A percentile compares a stretch with the other conserved stretches of the same genome.
Evolutionary conservation across 2,888 invertebrate species (phyloP).

Genomic region (Ceratothoa steindachneri): DNA sequence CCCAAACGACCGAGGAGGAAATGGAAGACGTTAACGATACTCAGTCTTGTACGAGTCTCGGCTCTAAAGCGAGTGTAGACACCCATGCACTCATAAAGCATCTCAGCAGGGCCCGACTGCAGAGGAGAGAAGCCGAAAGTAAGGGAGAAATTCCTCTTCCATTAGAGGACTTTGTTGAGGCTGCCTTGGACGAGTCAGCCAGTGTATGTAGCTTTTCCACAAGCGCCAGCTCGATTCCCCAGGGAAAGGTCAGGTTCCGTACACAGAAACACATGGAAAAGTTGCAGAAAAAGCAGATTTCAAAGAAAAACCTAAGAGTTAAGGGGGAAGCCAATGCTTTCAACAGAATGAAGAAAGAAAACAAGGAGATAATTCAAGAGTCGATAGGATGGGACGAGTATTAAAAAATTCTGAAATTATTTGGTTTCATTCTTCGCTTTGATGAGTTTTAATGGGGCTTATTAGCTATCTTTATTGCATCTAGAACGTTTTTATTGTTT

Average conservation of each 20-base stretch:
- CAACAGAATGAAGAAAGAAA: constrained; percentile 26
- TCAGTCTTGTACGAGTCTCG: neutral
- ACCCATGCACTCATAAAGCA: constrained; percentile 33
- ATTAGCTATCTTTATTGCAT: no score
- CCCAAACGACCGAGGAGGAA: constrained; percentile 21
- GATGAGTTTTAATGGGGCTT: no score
- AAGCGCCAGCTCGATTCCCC: constrained; percentile 28
- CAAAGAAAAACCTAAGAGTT: constrained; percentile 42
- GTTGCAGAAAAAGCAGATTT: constrained; percentile 31
- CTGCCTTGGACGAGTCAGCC: constrained; percentile 24
- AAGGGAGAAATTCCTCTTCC: constrained; percentile 30
- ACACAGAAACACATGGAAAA: constrained; percentile 21
- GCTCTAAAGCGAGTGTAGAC: neutral
- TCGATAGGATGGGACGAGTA: constrained; percentile 33
- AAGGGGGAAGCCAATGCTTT: constrained; percentile 46
- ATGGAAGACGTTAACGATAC: constrained; percentile 26
- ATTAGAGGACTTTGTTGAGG: constrained; percentile 31
- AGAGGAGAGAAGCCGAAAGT: constrained; percentile 28
- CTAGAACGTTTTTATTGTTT: no score
- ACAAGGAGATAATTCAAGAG: constrained; percentile 21
- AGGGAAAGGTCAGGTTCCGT: constrained; percentile 24
- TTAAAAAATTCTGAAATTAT: constrained; percentile 12
- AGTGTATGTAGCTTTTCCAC: constrained; percentile 39
- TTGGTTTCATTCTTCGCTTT: no score
- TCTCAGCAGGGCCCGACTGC: constrained; percentile 26